Evolutionary conservation across 2,888 invertebrate genomes (phyloP), one percentile per base, ranked within the genome.

Genomic region (Saturnia pavonia): DNA sequence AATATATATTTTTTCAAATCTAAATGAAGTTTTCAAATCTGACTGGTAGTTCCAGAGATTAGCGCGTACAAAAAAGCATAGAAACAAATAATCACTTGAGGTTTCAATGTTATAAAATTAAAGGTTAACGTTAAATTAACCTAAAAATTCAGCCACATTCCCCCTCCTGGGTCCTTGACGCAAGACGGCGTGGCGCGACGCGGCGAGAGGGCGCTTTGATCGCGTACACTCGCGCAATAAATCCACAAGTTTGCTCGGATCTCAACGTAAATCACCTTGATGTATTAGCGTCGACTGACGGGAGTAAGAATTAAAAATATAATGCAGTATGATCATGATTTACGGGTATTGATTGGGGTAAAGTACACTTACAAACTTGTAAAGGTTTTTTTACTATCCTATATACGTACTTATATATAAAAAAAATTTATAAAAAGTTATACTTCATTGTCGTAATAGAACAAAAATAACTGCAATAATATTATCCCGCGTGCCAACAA

Each of bases 241-340:
- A 87, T 86, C 76, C 71, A 74, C 80, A 85, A 84, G 77, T 85
- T 85, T 82, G 80, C 83, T 78, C 79, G 80, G 80, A 78, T 82
- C 82, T 75, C 74, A 77, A 78, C 78, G 85, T 87, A 87, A 85
- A 87, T 87, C 86, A 85, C 80, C 72, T 78, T 85, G 86, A 87
- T 85, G 86, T 86, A 85, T 86, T 83, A 83, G 82, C 78, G 80
- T 76, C 78, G 79, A 74, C 75, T 73, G 73, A 67, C 71, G 72
- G 75, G 74, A 72, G 73, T 69, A 75, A 73, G 83, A 86, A 87
- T 87, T 87, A 87, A 87, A 87, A 87, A 86, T 83, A 83, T 84
- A 76, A 79, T 78, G 81, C 81, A 80, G 79, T 74, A 75, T 42
- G 71, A 68, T 63, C 69, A 69, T 48, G 69, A 70, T 70, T 70